Percentiles rank a stretch among this genome's conserved stretches.
Evolutionary conservation across 2,797 vertebrate species (phyloP).

Genomic region (Pseudomugil tenellus): DNA sequence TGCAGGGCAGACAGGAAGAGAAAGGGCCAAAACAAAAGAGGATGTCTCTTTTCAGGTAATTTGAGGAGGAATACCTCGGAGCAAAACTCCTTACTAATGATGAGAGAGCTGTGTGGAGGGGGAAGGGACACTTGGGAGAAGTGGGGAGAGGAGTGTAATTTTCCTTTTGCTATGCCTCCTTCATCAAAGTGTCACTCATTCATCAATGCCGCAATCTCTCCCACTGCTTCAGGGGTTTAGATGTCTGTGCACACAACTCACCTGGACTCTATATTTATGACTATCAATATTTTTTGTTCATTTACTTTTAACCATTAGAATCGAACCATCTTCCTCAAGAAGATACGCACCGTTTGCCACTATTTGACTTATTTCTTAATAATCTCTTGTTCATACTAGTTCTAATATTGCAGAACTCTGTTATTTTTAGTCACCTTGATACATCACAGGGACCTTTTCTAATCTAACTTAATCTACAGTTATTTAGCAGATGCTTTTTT

Average conservation of each 20-base stretch:
- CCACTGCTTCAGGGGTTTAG: conserved; percentile 48
- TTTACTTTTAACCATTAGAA: background rate
- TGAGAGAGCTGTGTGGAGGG: conserved; percentile 66
- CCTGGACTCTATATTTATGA: conserved; percentile 47
- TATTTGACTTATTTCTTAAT: conserved; percentile 6
- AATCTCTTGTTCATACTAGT: conserved; percentile 1
- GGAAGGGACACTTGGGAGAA: conserved; percentile 23
- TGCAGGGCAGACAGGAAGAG: conserved; percentile 70
- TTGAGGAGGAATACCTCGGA: conserved; percentile 76
- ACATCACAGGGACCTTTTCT: conserved; percentile 9
- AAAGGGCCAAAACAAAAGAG: conserved; percentile 78
- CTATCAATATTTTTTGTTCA: conserved; percentile 13
- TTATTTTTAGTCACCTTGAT: conserved; percentile 7
- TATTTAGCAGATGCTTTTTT: too few species aligned
- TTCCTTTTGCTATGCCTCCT: conserved; percentile 74
- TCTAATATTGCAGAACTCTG: conserved; percentile 1
- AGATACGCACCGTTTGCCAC: conserved; percentile 5
- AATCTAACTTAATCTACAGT: too few species aligned
- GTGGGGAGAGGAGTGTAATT: conserved; percentile 77
- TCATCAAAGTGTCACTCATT: conserved; percentile 83
- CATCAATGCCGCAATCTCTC: conserved; percentile 46
- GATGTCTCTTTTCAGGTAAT: conserved; percentile 83
- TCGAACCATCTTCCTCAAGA: background rate
- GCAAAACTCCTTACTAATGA: conserved; percentile 77
- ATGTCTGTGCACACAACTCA: conserved; percentile 55